These are phyloP conservation scores for Zeugodacus cucurbitae DNA, from an alignment of 1,140 invertebrate species.

Conservation along the genomic window DNA sequence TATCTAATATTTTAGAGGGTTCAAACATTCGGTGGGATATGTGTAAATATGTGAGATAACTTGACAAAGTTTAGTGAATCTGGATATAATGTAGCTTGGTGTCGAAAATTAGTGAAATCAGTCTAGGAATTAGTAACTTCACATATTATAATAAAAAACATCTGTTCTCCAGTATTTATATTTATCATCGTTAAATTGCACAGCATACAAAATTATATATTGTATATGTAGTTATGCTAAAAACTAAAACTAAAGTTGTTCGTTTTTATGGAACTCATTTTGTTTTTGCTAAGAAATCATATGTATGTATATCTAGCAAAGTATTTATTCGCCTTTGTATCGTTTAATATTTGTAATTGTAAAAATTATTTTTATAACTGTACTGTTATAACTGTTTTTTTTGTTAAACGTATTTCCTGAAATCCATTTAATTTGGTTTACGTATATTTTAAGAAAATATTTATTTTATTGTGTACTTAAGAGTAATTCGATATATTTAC, in stretches of 20 bases:
- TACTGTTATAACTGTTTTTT: neutral
- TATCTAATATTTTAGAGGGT: too few relatives aligned
- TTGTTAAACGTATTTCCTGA: neutral
- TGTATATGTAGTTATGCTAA: neutral
- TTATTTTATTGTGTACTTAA: neutral
- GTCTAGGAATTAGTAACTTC: too few relatives aligned
- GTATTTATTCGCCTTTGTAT: neutral
- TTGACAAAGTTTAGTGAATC: too few relatives aligned
- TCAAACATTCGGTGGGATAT: too few relatives aligned
- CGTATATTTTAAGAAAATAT: neutral
- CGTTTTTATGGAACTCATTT: neutral
- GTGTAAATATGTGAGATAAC: too few relatives aligned
- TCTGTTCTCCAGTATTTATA: neutral
- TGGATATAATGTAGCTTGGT: too few relatives aligned
- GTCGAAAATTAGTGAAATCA: too few relatives aligned
- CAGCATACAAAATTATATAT: neutral
- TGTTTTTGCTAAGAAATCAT: neutral
- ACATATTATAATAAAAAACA: neutral
- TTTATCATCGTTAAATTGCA: slow-evolving; percentile 22
- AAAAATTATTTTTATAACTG: neutral
- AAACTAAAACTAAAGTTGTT: neutral
- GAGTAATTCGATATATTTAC: neutral
- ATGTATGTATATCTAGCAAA: neutral
- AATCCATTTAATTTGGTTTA: neutral
- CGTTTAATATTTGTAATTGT: neutral